Base-by-base conservation (phyloP, 2,888 invertebrate species). In the Stenoptilia bipunctidactyla region DNA sequence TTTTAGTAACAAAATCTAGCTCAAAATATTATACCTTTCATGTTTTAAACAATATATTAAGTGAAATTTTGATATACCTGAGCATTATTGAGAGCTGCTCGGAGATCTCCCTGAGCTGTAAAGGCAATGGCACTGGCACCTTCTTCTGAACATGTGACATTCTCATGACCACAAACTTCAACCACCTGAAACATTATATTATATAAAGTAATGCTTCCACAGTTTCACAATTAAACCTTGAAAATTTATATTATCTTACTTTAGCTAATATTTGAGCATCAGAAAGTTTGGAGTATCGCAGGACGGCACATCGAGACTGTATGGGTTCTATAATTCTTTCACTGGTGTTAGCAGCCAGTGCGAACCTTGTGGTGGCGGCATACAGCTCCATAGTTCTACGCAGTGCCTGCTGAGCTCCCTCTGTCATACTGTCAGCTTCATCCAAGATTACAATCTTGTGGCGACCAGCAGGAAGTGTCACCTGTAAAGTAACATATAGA, bases 351-450 rank as follows among this genome's bases (percentile, higher is more conserved):
- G 99, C 99, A 13, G 99, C 99, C 4, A 99, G 85, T 0, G 98
- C 98, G 75, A 99, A 99, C 45, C 99, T 86, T 0, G 99, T 99
- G 0, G 98, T 99, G 62, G 91, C 92, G 40, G 97, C 97, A 75
- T 97, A 98, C 45, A 98, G 89, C 80, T 99, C 99, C 98, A 99
- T 99, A 1, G 98, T 99, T 49, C 98, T 88, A 13, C 99, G 88
- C 40, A 99, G 77, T 0, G 99, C 99, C 71, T 98, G 98, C 70
- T 99, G 98, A 0, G 99, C 99, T 0, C 98, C 98, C 56, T 98
- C 98, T 0, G 99, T 99, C 99, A 99, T 99, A 66, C 97, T 94
- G 82, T 98, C 98, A 0, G 98, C 98, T 79, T 99, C 99, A 77
- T 99, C 99, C 20, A 99, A 80, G 55, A 99, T 97, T 40, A 99